Conservation (phyloP, 2,113 vertebrate species). For the Rhodinocichla rosea region DNA sequence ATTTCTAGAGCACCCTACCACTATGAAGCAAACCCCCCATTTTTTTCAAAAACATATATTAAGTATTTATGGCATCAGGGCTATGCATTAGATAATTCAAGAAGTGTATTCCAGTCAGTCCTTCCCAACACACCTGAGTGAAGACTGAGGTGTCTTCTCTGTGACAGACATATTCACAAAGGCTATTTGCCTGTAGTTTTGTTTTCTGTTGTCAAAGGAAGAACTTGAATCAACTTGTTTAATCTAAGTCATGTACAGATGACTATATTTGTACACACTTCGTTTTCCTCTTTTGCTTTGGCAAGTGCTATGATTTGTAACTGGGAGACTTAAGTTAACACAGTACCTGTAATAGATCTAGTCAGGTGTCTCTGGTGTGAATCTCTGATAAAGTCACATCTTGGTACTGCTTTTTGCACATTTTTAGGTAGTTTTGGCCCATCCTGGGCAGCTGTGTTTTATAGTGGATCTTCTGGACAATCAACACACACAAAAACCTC, state of each 20-base stretch:
- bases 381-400: not conserved
- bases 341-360: not conserved
- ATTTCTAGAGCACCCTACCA: not conserved
- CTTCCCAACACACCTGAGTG: not conserved
- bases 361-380: not conserved
- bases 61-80: not conserved
- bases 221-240: not conserved
- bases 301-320: not conserved
- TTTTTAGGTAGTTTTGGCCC: not conserved
- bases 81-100: not conserved
- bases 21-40: accelerated
- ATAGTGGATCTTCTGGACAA: not conserved
- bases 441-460: not conserved
- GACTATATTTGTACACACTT: accelerated
- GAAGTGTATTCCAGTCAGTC: not conserved
- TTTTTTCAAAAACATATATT: not conserved
- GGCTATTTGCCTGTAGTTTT: not conserved
- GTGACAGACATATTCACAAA: not conserved
- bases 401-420: not conserved
- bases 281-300: not conserved
- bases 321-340: not conserved
- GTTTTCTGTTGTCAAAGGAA: not conserved
- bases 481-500: not conserved
- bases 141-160: not conserved
- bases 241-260: not conserved